These are phyloP conservation scores for Lycocerus yunnanus DNA, from an alignment of 2,888 invertebrate species.

Conservation along the genomic window DNA sequence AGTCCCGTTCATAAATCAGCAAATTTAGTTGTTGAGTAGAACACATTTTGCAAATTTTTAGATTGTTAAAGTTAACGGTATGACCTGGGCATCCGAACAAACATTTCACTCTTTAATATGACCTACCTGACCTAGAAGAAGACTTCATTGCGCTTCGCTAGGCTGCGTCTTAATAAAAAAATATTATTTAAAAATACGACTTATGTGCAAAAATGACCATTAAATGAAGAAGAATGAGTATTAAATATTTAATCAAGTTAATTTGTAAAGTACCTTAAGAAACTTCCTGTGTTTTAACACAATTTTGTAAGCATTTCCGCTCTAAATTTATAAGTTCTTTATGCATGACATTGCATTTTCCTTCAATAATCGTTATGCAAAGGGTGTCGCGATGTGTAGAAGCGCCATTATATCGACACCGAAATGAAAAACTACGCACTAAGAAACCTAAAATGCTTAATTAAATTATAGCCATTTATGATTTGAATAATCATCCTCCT, in stretches of 20 bases:
- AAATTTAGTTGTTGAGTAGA: too few relatives aligned
- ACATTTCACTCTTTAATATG: too few relatives aligned
- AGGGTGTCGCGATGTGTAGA: not conserved
- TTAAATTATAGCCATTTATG: not conserved
- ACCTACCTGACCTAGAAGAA: too few relatives aligned
- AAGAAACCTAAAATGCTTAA: not conserved
- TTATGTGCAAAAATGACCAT: not conserved
- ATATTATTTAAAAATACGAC: too few relatives aligned
- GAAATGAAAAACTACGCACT: not conserved
- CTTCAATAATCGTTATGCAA: not conserved
- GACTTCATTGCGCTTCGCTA: too few relatives aligned
- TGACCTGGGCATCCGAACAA: too few relatives aligned
- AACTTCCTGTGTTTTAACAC: not conserved
- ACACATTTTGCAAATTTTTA: too few relatives aligned
- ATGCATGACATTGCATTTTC: not conserved
- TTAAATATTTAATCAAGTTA: not conserved
- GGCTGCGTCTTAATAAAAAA: too few relatives aligned
- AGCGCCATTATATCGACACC: not conserved
- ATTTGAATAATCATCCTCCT: not conserved
- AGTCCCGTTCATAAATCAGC: too few relatives aligned
- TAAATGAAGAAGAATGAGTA: not conserved
- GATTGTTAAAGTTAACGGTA: too few relatives aligned
- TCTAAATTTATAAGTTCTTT: not conserved
- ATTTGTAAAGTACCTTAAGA: not conserved
- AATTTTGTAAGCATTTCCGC: not conserved